Percentiles rank a stretch among this genome's conserved stretches.
Conservation (phyloP, 2,797 vertebrate genomes). For the Trachurus trachurus region DNA sequence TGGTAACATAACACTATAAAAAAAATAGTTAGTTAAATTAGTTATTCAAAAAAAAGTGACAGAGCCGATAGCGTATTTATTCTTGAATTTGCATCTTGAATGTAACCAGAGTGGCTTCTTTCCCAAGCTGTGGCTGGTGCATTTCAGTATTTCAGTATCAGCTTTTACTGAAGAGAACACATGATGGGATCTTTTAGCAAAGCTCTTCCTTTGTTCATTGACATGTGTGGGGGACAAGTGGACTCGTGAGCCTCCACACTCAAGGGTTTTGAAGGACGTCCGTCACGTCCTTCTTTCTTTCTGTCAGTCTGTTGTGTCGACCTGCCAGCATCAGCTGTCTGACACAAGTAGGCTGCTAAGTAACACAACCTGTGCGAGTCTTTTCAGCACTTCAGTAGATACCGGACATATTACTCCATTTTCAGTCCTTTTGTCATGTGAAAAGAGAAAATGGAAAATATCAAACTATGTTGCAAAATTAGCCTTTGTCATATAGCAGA, state of each 20-base stretch:
- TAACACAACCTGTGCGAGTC: background rate
- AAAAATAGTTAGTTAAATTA: background rate
- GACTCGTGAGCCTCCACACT: conserved; percentile 8
- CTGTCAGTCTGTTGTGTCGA: conserved; percentile 16
- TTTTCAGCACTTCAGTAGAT: background rate
- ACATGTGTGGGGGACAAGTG: conserved; percentile 58
- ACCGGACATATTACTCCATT: background rate
- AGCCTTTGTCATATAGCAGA: background rate
- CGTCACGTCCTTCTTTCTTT: conserved; percentile 22
- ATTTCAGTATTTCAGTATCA: background rate
- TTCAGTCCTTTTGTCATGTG: background rate
- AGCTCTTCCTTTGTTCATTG: conserved; percentile 36
- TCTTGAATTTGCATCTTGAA: too few relatives aligned
- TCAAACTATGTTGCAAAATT: background rate
- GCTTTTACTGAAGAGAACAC: background rate
- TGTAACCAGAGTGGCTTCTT: too few relatives aligned
- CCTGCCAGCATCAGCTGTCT: conserved; percentile 72
- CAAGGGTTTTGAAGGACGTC: conserved; percentile 32
- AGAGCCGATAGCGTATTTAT: too few relatives aligned
- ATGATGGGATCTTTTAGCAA: background rate
- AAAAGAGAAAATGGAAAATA: background rate
- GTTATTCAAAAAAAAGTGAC: too few relatives aligned
- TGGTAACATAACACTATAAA: background rate
- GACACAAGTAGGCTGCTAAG: background rate
- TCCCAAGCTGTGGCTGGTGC: too few relatives aligned